phyloP scores from a whole-genome alignment of 1,140 invertebrate species.

The Stegodyphus dumicola region DNA sequence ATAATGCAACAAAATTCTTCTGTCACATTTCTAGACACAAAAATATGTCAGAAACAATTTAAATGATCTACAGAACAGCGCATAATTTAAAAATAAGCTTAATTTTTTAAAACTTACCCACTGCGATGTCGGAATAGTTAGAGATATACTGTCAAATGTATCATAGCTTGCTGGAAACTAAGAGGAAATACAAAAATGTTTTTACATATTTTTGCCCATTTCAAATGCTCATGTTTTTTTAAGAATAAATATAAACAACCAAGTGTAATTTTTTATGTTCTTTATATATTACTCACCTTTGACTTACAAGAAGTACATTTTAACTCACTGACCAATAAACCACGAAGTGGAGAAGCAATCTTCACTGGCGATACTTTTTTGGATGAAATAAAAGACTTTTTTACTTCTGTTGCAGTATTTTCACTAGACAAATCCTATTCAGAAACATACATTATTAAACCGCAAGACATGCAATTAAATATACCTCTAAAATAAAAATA shows the following conservation, averaged over 20 bases:
- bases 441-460: no score
- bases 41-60: background rate
- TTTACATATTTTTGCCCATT: background rate
- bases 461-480: no score
- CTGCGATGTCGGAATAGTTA: conserved; percentile 75
- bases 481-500: no score
- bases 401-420: background rate
- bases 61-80: background rate
- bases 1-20: conserved; percentile 64
- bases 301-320: conserved; percentile 82
- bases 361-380: conserved; percentile 8
- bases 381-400: conserved; percentile 31
- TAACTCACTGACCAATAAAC: conserved; percentile 85
- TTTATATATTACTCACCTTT: conserved; percentile 72
- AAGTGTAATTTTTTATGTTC: background rate
- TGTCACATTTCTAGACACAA: background rate
- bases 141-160: conserved; percentile 87
- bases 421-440: background rate
- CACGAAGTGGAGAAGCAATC: conserved; percentile 78
- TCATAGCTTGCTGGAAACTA: conserved; percentile 87
- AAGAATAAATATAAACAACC: background rate
- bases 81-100: background rate
- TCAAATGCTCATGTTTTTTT: background rate
- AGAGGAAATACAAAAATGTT: conserved; percentile 65
- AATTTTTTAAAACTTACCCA: conserved; percentile 65